A percentile compares a stretch with the other conserved stretches of the same genome.
Evolutionary conservation across 2,113 vertebrate species (phyloP).

Genomic region (Ictalurus furcatus): DNA sequence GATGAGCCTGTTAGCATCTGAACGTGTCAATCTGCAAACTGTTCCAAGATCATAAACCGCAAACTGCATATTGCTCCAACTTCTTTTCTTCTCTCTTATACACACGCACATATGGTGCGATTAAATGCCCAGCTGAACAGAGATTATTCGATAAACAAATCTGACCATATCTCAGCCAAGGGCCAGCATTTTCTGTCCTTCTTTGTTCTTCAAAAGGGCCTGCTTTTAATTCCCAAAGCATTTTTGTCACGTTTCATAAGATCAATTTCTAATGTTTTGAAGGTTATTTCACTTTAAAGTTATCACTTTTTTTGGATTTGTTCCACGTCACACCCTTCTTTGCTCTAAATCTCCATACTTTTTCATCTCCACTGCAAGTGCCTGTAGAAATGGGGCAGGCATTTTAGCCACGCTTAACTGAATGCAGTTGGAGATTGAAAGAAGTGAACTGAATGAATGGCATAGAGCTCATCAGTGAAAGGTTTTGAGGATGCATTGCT

Average conservation of each 20-base stretch:
- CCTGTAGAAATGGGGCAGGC: slow-evolving; percentile 8
- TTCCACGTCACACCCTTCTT: not conserved
- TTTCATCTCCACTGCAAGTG: not conserved
- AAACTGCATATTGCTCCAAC: slow-evolving; percentile 4
- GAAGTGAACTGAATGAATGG: not conserved
- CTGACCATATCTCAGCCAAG: not conserved
- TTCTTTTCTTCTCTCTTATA: not conserved
- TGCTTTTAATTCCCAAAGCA: not conserved
- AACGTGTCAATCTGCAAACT: slow-evolving; percentile 10
- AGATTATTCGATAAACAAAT: slow-evolving; percentile 28
- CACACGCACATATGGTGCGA: slow-evolving; percentile 20
- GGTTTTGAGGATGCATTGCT: not conserved
- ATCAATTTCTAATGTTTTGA: slow-evolving; percentile 5
- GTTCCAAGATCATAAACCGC: slow-evolving; percentile 8
- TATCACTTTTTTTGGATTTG: not conserved
- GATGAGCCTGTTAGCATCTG: not conserved
- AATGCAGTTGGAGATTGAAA: slow-evolving; percentile 14
- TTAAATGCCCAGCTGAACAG: slow-evolving; percentile 16
- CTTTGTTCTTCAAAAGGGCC: slow-evolving; percentile 6
- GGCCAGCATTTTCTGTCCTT: not conserved
- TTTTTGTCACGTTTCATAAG: not conserved
- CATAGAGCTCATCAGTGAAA: not conserved
- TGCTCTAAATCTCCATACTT: not conserved
- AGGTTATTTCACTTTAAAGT: not conserved
- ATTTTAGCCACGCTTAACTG: not conserved